Evolutionary conservation across 2,797 vertebrate genomes (phyloP).

Genomic region (Gorsachius magnificus): DNA sequence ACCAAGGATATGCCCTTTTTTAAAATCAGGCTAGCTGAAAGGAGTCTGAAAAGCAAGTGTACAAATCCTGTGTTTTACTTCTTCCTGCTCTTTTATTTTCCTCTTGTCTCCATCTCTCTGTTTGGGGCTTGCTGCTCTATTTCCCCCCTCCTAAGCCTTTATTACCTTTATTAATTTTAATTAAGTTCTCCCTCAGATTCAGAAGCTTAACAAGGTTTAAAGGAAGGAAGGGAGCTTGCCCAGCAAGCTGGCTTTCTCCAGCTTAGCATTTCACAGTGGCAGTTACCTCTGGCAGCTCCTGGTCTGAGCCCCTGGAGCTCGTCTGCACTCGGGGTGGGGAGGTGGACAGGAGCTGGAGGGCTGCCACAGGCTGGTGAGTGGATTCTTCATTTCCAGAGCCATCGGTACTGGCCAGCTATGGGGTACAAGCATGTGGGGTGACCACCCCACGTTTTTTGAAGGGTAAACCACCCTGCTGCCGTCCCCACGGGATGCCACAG

Average conservation of each 20-base stretch:
- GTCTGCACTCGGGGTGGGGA: neutral
- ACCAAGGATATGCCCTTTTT: neutral
- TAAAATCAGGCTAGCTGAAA: neutral
- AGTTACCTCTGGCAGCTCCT: neutral
- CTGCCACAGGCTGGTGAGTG: neutral
- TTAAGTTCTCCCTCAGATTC: neutral
- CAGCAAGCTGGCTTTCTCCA: neutral
- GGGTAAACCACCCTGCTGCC: neutral
- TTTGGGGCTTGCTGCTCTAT: neutral
- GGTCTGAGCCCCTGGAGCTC: neutral
- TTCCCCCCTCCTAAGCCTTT: neutral
- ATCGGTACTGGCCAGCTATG: neutral
- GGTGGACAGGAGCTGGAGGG: neutral
- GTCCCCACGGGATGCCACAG: neutral
- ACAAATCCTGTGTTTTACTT: neutral
- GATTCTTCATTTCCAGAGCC: neutral
- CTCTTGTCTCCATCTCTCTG: neutral
- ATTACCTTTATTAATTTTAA: neutral
- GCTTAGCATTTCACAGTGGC: rapidly evolving
- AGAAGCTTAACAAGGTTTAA: neutral
- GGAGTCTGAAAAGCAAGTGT: neutral
- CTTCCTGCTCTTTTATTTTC: neutral
- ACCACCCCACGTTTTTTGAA: neutral
- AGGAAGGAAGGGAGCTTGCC: neutral
- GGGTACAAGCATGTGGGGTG: neutral